A percentile compares a stretch with the other conserved stretches of the same genome.
Evolutionary conservation across 2,113 vertebrate genomes (phyloP).

Genomic region (Psammodynastes pulverulentus): DNA sequence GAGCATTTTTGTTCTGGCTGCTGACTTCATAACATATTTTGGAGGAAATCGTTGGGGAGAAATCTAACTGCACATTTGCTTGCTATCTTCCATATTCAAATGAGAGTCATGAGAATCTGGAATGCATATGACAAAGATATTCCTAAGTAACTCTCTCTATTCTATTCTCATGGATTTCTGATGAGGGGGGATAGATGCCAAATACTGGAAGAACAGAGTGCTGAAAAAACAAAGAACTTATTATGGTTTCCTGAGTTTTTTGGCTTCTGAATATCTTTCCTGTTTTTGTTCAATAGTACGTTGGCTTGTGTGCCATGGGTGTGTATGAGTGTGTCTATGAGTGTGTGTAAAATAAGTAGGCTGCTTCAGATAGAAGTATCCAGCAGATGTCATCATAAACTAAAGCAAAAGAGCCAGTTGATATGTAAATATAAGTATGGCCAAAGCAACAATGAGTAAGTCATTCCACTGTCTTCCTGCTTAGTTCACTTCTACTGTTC

Average conservation of each 20-base stretch:
- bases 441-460: background rate
- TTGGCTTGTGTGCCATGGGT: background rate
- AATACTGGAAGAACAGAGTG: background rate
- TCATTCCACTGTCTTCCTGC: background rate
- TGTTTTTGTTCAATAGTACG: background rate
- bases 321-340: background rate
- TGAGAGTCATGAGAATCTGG: background rate
- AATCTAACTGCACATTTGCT: background rate
- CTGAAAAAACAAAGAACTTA: background rate
- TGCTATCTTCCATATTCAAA: background rate
- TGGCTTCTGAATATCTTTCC: background rate
- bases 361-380: background rate
- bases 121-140: background rate
- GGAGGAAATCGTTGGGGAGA: background rate
- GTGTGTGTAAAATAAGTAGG: background rate
- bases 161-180: background rate
- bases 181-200: background rate
- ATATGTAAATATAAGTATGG: background rate
- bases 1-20: background rate
- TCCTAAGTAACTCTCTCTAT: background rate
- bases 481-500: background rate
- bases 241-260: conserved; percentile 2
- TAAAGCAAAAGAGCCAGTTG: conserved; percentile 3
- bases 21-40: background rate
- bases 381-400: conserved; percentile 31